Evolutionary conservation across 2,797 vertebrate genomes (phyloP), one percentile per base, ranked within the genome.

Genomic region (Denticeps clupeoides): DNA sequence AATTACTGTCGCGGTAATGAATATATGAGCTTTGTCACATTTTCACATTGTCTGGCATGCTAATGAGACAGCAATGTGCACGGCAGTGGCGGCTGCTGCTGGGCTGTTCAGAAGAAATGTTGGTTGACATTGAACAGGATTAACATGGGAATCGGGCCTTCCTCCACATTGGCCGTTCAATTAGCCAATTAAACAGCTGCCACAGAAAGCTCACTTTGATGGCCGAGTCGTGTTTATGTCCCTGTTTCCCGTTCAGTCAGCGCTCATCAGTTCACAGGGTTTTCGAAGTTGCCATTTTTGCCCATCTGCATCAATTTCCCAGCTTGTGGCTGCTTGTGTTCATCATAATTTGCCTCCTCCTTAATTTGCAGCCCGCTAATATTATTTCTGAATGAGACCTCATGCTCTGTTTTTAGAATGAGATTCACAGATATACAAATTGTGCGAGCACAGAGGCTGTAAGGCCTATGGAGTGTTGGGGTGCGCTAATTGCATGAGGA

Each of bases 71-170:
- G 54, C 61, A 71, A 73, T 65, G 18, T 33, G 29, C n/a, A 47
- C 58, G 60, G 10, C 16, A 9, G 18, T 38, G 35, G 9, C 35
- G 5, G 16, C 35, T 38, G 18, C 18, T 54, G 49, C 56, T 55
- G 43, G 47, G 45, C 52, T 62, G 44, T 51, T 41, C 4, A 24
- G 31, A 60, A 64, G 72, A 77, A 77, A 74, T 80, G 65, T 70
- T 53, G 64, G 70, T 77, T 82, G 80, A 82, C 80, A 83, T 85
- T 83, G 78, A 76, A 58, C 51, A 48, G 65, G 76, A 80, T 79
- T 72, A 64, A 56, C 61, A 59, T 59, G 22, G 7, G 42, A 59
- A 53, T 37, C 53, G 47, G 44, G 28, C 41, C 49, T 42, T 54
- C 54, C 37, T 50, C 54, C 45, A 42, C 46, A 37, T 32, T 24